Base-by-base conservation (phyloP, 2,113 vertebrate genomes). In the Zosterops japonicus region DNA sequence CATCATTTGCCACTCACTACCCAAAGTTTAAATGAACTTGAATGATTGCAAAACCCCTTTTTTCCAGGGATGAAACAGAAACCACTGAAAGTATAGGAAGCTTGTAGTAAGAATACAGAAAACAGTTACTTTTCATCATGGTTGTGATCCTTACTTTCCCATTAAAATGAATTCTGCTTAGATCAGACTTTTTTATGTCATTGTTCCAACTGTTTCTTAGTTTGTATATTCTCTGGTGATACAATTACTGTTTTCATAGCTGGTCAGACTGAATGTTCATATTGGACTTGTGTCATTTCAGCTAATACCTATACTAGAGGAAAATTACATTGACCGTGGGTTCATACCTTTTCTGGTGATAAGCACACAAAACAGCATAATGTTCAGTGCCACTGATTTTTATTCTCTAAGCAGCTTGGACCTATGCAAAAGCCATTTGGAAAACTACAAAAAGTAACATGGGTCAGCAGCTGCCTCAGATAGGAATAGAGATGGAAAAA, bases 401-500 rank as follows among this genome's bases (percentile, higher is more conserved):
- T 91, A 75, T 78, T 91, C 69, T 89, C 49, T 56, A 36, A 39
- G 28, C 56, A 76, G 31, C 27, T 82, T 42, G 25, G 29, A 84
- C 39, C 18, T 83, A 77, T 23, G 60, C 47, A 89, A 77, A 90
- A 92, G 39, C 27, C 83, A 75, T 84, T 94, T 95, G 76, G 47
- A 95, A 90, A 93, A 84, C 53, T 50, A 50, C 76, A 71, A 78
- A 65, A 92, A 82, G 52, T 82, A 89, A 68, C 39, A 64, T 10
- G 36, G 83, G 60, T 87, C 89, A 95, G 80, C 80, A 94, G 60
- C 49, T 89, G 72, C 52, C 27, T 84, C 56, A 68, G 72, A 86
- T 78, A 78, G n/a, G 55, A 88, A 67, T 53, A 61, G 68, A 79
- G 5, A 83, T 39, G 29, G 69, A 44, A 90, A 92, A 95, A 95